phyloP scores from a whole-genome alignment of 2,797 vertebrate genomes.

The Limosa lapponica region DNA sequence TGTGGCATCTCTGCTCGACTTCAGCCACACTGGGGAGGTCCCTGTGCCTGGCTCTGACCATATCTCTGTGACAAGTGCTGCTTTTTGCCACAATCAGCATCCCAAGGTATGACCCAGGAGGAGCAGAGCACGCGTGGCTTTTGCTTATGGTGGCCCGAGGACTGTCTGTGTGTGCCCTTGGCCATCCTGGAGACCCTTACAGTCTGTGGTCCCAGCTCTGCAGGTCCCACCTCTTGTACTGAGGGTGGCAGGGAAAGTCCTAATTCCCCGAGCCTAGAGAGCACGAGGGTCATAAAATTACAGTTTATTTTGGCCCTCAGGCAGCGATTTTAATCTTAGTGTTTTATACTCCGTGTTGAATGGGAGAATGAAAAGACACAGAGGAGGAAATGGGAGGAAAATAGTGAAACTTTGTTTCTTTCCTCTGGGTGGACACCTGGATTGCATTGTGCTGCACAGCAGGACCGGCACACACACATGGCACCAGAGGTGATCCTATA shows the following conservation, averaged over 20 bases:
- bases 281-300: neutral
- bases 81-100: neutral
- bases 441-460: neutral
- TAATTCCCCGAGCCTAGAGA: neutral
- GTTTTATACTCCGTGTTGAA: neutral
- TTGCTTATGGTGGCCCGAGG: neutral
- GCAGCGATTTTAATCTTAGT: neutral
- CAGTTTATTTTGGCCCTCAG: neutral
- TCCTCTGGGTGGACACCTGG: neutral
- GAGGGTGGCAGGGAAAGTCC: neutral
- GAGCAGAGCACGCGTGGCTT: neutral
- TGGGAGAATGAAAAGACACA: neutral
- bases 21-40: neutral
- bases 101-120: neutral
- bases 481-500: neutral
- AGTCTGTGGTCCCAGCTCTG: neutral
- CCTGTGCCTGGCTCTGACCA: fast-evolving
- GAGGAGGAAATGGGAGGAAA: neutral
- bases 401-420: neutral
- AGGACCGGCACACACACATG: fast-evolving
- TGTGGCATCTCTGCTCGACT: neutral
- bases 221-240: fast-evolving
- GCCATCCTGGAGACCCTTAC: neutral
- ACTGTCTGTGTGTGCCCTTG: neutral
- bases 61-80: fast-evolving